Percentiles rank a stretch among this genome's conserved stretches.
These are phyloP conservation scores for Lycopodina hypogea DNA, from an alignment of 37 sponge, comb jelly and placozoan genomes.

Conservation along the genomic window DNA sequence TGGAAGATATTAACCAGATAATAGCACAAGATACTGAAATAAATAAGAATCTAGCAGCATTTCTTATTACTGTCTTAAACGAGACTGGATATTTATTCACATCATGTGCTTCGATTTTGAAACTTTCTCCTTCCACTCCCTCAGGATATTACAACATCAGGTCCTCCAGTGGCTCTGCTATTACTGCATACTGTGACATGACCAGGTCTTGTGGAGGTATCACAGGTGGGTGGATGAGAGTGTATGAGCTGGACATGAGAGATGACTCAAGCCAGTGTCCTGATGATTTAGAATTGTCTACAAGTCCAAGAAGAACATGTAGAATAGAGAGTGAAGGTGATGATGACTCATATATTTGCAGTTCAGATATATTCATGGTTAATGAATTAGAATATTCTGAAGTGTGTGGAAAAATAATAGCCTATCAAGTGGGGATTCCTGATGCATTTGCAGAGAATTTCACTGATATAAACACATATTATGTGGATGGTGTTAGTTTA, in stretches of 20 bases:
- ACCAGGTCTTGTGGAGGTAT: conserved; percentile 5
- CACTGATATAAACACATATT: background rate
- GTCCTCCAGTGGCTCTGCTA: conserved; percentile 5
- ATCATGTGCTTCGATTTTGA: background rate
- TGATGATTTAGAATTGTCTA: background rate
- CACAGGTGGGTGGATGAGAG: conserved; percentile 26
- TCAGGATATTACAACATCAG: conserved; percentile 17
- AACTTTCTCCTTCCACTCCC: conserved; percentile 1
- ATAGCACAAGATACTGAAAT: too few species aligned
- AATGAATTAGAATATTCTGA: background rate
- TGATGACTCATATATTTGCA: background rate
- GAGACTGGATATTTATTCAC: background rate
- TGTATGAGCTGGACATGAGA: conserved; percentile 24
- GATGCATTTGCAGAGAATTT: background rate
- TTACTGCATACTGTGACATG: conserved; percentile 19
- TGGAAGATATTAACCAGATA: too few species aligned
- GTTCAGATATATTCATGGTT: background rate
- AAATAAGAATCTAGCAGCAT: too few species aligned
- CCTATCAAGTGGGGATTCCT: conserved; percentile 18
- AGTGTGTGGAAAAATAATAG: conserved; percentile 37
- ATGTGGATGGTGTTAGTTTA: conserved; percentile 27
- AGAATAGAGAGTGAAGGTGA: background rate
- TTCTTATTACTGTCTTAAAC: too few species aligned
- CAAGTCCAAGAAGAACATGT: background rate
- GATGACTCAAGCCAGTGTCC: conserved; percentile 13